These are phyloP conservation scores for Anguilla rostrata DNA, from an alignment of 2,113 vertebrate genomes.

Conservation along the genomic window DNA sequence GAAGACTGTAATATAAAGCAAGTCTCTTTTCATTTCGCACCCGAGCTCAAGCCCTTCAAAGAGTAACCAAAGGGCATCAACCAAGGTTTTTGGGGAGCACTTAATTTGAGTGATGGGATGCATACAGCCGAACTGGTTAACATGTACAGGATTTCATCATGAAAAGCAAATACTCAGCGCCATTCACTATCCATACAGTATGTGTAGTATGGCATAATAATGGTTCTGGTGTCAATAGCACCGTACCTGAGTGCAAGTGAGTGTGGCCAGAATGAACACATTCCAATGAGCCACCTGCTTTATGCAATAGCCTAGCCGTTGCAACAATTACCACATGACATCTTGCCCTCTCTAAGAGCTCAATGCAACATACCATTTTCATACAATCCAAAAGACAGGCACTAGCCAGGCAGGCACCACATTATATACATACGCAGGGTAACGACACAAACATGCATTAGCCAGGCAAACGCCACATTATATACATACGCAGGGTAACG, in stretches of 20 bases:
- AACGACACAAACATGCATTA: too few species aligned
- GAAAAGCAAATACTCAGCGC: not conserved
- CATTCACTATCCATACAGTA: not conserved
- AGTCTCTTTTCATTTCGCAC: not conserved
- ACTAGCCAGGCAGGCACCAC: not conserved
- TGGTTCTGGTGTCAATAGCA: not conserved
- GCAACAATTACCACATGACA: not conserved
- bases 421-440: too few species aligned
- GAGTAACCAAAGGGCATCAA: not conserved
- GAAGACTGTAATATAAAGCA: not conserved
- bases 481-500: too few species aligned
- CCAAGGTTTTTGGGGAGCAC: not conserved
- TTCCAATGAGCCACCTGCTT: not conserved
- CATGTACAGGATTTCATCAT: not conserved
- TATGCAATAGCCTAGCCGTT: not conserved
- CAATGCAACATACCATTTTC: not conserved
- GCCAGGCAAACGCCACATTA: too few species aligned
- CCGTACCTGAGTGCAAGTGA: not conserved
- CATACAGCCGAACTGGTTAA: not conserved
- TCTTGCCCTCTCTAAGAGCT: not conserved
- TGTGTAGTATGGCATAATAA: not conserved
- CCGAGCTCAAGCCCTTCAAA: not conserved
- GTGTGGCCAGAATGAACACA: not conserved
- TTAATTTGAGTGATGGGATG: not conserved
- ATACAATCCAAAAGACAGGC: not conserved